phyloP scores from a whole-genome alignment of 1,140 invertebrate species.

The Lerema accius region DNA sequence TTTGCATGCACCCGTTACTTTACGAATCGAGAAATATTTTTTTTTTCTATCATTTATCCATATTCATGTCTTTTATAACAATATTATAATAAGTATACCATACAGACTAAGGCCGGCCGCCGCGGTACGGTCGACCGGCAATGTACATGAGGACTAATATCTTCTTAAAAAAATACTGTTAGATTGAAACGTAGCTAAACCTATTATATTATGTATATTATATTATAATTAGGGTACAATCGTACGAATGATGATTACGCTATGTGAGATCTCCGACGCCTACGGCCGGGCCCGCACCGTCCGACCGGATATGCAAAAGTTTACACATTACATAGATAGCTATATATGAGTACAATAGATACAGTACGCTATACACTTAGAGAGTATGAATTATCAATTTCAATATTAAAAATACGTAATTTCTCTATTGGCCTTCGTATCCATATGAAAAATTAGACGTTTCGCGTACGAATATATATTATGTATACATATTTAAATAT shows the following conservation, averaged over 20 bases:
- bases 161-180: constrained; percentile 83
- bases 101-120: constrained; percentile 73
- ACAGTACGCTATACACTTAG: constrained; percentile 71
- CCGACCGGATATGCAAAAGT: constrained; percentile 77
- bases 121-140: constrained; percentile 64
- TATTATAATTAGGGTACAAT: constrained; percentile 76
- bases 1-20: constrained; percentile 80
- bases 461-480: constrained; percentile 80
- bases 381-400: constrained; percentile 75
- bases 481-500: constrained; percentile 81
- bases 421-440: constrained; percentile 79
- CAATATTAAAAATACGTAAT: constrained; percentile 82
- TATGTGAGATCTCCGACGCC: constrained; percentile 79
- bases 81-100: constrained; percentile 76
- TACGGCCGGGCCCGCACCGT: constrained; percentile 68
- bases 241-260: constrained; percentile 77
- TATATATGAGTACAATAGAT: constrained; percentile 69
- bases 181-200: constrained; percentile 81
- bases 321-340: constrained; percentile 52
- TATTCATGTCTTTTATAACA: constrained; percentile 79
- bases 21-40: constrained; percentile 80
- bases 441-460: constrained; percentile 79
- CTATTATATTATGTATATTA: constrained; percentile 80
- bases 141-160: constrained; percentile 82
- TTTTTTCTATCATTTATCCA: constrained; percentile 77